Conservation (phyloP, 1,140 invertebrate genomes). For the Drosophila micromelanica region DNA sequence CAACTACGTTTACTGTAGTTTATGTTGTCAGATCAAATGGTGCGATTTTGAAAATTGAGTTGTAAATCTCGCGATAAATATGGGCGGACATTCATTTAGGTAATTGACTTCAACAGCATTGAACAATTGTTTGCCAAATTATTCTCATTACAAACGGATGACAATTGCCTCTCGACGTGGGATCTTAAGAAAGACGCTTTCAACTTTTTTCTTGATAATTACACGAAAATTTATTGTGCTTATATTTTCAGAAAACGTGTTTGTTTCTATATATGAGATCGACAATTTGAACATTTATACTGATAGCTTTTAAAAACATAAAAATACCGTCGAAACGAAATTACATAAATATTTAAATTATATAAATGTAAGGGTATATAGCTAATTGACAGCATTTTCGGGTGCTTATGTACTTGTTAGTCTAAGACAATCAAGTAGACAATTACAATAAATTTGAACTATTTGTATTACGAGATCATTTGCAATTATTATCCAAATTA, state of each 20-base stretch:
- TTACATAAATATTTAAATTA: constrained; percentile 6
- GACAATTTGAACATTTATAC: constrained; percentile 5
- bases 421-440: constrained; percentile 28
- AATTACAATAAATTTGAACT: constrained; percentile 35
- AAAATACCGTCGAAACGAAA: constrained; percentile 10
- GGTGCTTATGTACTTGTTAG: constrained; percentile 2
- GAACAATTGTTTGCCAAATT: constrained; percentile 31
- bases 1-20: constrained; percentile 70
- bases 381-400: constrained; percentile 1
- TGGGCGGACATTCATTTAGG: constrained; percentile 76
- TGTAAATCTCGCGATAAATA: constrained; percentile 77
- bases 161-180: constrained; percentile 37
- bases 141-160: constrained; percentile 38
- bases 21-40: constrained; percentile 60
- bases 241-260: constrained; percentile 1
- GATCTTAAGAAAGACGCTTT: constrained; percentile 16
- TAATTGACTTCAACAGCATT: constrained; percentile 61
- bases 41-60: constrained; percentile 63
- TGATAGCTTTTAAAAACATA: not conserved
- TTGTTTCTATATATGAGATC: constrained; percentile 4
- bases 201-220: constrained; percentile 12
- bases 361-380: not conserved
- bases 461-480: constrained; percentile 21
- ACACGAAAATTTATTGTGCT: constrained; percentile 8
- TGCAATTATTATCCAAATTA: constrained; percentile 22